phyloP scores from a whole-genome alignment of 2,888 invertebrate species.

The Troglohyphantes excavatus region DNA sequence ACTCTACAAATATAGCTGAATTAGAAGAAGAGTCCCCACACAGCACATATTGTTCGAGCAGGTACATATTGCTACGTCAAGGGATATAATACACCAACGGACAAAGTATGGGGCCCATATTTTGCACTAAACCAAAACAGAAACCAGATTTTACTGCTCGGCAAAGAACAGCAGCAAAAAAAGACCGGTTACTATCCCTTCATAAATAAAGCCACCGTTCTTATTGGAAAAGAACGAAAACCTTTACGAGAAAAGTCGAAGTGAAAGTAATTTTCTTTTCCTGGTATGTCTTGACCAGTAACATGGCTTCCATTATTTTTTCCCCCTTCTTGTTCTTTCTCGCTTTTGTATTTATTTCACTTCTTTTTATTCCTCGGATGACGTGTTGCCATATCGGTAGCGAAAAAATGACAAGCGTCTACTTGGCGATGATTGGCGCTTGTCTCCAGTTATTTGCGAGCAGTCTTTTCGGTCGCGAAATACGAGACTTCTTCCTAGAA shows the following conservation, averaged over 20 bases:
- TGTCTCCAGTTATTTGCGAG: slow-evolving; percentile 72
- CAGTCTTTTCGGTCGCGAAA: slow-evolving; percentile 66
- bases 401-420: slow-evolving; percentile 56
- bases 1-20: background rate
- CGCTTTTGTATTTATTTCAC: background rate
- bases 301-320: slow-evolving; percentile 22
- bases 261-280: slow-evolving; percentile 62
- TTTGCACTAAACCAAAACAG: slow-evolving; percentile 32
- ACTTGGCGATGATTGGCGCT: slow-evolving; percentile 69
- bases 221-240: slow-evolving; percentile 42
- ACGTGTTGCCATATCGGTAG: slow-evolving; percentile 71
- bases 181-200: slow-evolving; percentile 31
- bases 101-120: slow-evolving; percentile 14
- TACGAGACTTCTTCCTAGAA: slow-evolving; percentile 63
- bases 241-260: slow-evolving; percentile 57
- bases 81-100: background rate
- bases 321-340: background rate
- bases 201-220: slow-evolving; percentile 61
- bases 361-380: slow-evolving; percentile 33
- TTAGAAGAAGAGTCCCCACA: background rate
- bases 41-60: background rate
- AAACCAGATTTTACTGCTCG: slow-evolving; percentile 39
- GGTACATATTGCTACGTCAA: background rate
- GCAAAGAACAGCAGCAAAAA: slow-evolving; percentile 5
- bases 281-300: slow-evolving; percentile 46